phyloP scores from a whole-genome alignment of 2,888 invertebrate species.

The Mythimna impura region DNA sequence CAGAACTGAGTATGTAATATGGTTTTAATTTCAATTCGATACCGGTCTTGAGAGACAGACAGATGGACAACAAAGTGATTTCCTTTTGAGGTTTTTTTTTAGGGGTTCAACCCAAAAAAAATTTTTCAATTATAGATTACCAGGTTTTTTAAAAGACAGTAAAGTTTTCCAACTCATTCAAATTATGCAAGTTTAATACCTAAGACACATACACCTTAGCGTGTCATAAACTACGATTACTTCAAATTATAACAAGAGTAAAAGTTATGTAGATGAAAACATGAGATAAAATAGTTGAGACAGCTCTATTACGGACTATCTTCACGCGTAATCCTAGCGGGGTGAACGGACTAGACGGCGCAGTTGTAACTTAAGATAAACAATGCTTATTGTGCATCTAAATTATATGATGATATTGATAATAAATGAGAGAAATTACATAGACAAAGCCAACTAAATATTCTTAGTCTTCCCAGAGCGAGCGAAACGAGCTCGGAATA shows the following conservation, averaged over 20 bases:
- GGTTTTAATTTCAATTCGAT: no score
- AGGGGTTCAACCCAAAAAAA: no score
- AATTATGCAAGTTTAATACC: not conserved
- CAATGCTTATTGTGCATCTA: not conserved
- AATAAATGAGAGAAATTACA: not conserved
- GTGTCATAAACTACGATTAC: conserved; percentile 5
- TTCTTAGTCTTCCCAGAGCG: no score
- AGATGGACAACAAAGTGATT: no score
- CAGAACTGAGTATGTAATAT: no score
- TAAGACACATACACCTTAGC: not conserved
- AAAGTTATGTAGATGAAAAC: conserved; percentile 34
- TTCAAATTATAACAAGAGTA: conserved; percentile 12
- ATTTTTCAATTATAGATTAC: no score
- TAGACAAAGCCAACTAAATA: no score
- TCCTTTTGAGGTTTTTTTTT: no score
- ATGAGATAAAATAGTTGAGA: conserved; percentile 40
- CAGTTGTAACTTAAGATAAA: not conserved
- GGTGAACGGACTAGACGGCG: conserved; percentile 34
- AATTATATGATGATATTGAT: not conserved
- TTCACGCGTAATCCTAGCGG: conserved; percentile 35
- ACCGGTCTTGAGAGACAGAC: no score
- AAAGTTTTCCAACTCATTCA: no score
- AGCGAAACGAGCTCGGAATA: no score
- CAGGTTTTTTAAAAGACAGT: no score
- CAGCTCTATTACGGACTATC: conserved; percentile 41